Percentiles rank a stretch among this genome's conserved stretches.
These are phyloP conservation scores for Triops cancriformis DNA, from an alignment of 1,140 invertebrate genomes.

Conservation along the genomic window DNA sequence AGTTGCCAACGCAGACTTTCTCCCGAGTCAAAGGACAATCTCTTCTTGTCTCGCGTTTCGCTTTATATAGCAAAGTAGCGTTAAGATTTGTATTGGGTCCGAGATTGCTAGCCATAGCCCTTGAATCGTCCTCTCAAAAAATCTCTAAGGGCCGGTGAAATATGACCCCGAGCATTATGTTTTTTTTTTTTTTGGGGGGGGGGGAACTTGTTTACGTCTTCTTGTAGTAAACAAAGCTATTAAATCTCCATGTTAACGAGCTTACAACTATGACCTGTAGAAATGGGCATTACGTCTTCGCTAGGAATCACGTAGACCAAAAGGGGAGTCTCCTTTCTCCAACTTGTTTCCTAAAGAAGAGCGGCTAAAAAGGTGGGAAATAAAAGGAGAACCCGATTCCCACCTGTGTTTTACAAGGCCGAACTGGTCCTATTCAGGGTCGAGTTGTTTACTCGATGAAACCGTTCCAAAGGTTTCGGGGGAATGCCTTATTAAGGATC, in stretches of 20 bases:
- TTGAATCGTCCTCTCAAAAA: too few relatives aligned
- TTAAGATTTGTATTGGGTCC: too few relatives aligned
- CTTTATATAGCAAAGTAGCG: too few relatives aligned
- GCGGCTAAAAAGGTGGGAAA: neutral
- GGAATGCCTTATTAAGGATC: neutral
- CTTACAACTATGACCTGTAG: neutral
- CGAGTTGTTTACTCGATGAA: neutral
- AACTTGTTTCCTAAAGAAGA: neutral
- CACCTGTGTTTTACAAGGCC: neutral
- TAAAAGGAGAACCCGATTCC: neutral
- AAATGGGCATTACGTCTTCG: neutral
- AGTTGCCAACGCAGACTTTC: too few relatives aligned
- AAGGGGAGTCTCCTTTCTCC: neutral
- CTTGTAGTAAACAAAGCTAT: neutral
- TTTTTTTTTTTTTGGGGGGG: too few relatives aligned
- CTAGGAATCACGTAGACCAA: neutral
- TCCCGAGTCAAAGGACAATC: too few relatives aligned
- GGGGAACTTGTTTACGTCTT: neutral
- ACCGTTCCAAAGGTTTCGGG: neutral
- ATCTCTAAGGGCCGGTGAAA: too few relatives aligned
- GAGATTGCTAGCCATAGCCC: too few relatives aligned
- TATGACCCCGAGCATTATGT: too few relatives aligned
- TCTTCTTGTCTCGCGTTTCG: too few relatives aligned
- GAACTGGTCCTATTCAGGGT: neutral
- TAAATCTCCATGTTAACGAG: neutral